Evolutionary conservation across 2,797 vertebrate genomes (phyloP), one percentile per base, ranked within the genome.

Genomic region (Epinephelus malabaricus): DNA sequence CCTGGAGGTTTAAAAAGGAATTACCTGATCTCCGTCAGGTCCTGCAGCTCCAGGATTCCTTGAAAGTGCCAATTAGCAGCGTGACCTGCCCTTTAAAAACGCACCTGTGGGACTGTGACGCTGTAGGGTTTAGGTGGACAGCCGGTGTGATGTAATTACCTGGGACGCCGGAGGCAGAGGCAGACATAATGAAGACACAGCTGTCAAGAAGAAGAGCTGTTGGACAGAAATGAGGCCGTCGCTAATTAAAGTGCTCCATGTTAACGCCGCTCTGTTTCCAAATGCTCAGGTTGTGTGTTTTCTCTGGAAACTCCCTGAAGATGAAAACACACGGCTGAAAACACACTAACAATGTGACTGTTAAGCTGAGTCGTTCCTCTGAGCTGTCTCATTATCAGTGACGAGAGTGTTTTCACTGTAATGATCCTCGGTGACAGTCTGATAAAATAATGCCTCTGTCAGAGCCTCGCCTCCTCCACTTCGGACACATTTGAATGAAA

Each of bases 111-210:
- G 56, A 27, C 27, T 4, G 0, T 6, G n/a, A 17, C 0, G 30
- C 68, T 3, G 5, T 0, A 0, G 47, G 55, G 71, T 62, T 76
- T 54, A 23, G 75, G 66, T 19, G n/a, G 64, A 56, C 83, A 27
- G 75, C 17, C 55, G 17, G 30, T 2, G 69, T 60, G 58, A 64
- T 46, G 64, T 55, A 63, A 77, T 81, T 68, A 60, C 23, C 23
- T 3, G 0, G 6, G 17, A 25, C 4, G 6, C 19, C 2, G 12
- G n/a, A 12, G 40, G 58, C 47, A 7, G 40, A 13, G 61, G 40
- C 49, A 15, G 47, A 61, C 69, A 56, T 86, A 70, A 88, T 84
- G 79, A 84, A 84, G 77, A 82, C 66, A 4, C 46, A 40, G 58
- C 63, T 76, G 75, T 76, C 34, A 2, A 30, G n/a, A 5, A 14